phyloP scores from a whole-genome alignment of 2,113 vertebrate genomes.

The Glaucidium brasilianum region DNA sequence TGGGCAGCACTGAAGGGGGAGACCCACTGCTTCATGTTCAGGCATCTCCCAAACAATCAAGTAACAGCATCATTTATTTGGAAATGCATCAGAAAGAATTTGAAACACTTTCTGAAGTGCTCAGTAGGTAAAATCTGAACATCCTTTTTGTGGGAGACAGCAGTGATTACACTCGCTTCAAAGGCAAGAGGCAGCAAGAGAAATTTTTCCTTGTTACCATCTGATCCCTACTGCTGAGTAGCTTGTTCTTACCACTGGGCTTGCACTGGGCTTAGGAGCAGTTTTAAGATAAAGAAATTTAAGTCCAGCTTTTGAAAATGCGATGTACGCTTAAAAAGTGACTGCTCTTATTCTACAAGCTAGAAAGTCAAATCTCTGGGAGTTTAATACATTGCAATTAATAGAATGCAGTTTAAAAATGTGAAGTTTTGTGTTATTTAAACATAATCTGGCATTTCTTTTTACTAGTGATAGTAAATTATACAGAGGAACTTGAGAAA shows the following conservation, averaged over 20 bases:
- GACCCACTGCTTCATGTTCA: background rate
- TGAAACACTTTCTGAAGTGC: background rate
- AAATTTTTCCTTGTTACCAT: background rate
- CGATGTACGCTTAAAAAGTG: accelerated
- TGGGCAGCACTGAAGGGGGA: background rate
- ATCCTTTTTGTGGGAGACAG: background rate
- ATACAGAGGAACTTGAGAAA: background rate
- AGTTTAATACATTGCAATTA: background rate
- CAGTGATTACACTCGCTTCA: background rate
- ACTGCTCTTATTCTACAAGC: background rate
- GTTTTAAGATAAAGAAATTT: background rate
- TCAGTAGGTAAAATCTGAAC: background rate
- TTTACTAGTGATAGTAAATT: background rate
- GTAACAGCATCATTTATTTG: accelerated
- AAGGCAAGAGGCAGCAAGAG: background rate
- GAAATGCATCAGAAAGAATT: too few species aligned
- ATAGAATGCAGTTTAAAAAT: background rate
- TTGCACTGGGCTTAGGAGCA: background rate
- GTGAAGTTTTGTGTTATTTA: background rate
- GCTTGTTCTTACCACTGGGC: background rate
- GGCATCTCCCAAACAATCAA: background rate
- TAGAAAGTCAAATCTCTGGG: background rate
- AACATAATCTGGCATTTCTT: background rate
- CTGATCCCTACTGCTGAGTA: background rate
- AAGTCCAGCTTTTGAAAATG: background rate